Evolutionary conservation across 2,113 vertebrate genomes (phyloP).

Genomic region (Aegypius monachus): DNA sequence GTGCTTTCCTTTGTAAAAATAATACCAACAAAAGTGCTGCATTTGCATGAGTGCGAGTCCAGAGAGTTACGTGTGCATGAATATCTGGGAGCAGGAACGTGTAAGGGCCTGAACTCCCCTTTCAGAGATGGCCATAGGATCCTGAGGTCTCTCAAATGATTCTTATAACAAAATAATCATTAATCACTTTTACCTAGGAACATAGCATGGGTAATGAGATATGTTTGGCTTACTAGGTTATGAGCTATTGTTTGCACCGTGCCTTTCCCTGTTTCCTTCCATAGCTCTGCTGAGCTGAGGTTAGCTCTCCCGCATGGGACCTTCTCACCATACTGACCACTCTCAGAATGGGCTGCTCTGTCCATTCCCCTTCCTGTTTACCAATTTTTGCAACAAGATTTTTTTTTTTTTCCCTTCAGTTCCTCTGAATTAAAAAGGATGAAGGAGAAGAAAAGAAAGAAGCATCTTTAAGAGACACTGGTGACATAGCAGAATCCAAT

Average conservation of each 20-base stretch:
- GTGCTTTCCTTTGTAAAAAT: background rate
- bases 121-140: background rate
- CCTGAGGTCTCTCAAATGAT: background rate
- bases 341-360: background rate
- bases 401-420: background rate
- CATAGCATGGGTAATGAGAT: background rate
- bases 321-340: background rate
- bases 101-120: background rate
- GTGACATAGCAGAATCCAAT: background rate
- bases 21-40: background rate
- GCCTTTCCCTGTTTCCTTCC: background rate
- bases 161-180: background rate
- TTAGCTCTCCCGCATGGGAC: background rate
- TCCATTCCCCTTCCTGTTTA: background rate
- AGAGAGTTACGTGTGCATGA: rapidly evolving
- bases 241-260: background rate
- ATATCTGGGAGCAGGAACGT: background rate
- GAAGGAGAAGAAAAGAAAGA: background rate
- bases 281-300: background rate
- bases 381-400: background rate
- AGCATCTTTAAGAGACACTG: background rate
- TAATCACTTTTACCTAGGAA: background rate
- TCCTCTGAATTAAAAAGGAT: background rate
- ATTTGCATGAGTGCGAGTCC: background rate
- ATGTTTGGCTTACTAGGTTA: background rate